Evolutionary conservation across 1,140 invertebrate genomes (phyloP).

Genomic region (Drosophila mojavensis): DNA sequence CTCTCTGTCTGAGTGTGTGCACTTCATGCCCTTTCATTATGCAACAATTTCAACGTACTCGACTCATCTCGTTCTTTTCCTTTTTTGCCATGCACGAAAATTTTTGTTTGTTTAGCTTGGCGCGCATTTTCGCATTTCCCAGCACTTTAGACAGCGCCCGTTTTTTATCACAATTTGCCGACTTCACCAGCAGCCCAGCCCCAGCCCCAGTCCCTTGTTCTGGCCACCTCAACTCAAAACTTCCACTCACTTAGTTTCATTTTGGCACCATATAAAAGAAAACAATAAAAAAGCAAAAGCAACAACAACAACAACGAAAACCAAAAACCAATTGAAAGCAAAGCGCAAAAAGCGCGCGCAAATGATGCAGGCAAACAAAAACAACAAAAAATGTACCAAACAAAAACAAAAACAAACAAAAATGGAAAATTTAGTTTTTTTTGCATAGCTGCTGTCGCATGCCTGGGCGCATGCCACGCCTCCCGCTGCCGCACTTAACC

Average conservation of each 20-base stretch:
- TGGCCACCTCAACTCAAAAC: constrained; percentile 3
- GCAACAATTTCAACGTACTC: constrained; percentile 30
- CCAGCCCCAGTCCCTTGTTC: background rate
- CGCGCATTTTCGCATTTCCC: constrained; percentile 45
- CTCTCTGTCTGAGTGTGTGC: constrained; percentile 1
- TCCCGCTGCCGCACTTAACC: background rate
- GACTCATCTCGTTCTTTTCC: background rate
- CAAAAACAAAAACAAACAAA: background rate
- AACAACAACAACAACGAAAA: constrained; percentile 11
- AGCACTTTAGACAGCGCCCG: constrained; percentile 34
- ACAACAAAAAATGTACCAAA: constrained; percentile 1
- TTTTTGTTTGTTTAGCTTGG: constrained; percentile 27
- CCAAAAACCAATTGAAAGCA: constrained; percentile 29
- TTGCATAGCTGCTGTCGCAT: constrained; percentile 39
- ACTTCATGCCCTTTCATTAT: constrained; percentile 45
- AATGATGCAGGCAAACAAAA: constrained; percentile 41
- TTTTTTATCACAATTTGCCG: background rate
- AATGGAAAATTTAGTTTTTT: background rate
- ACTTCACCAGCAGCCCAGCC: background rate
- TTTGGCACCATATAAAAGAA: constrained; percentile 55
- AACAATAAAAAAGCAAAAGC: constrained; percentile 9
- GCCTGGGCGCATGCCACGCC: constrained; percentile 11
- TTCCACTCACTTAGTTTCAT: constrained; percentile 76
- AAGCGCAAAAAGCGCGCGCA: constrained; percentile 46
- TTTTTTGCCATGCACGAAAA: constrained; percentile 21